phyloP scores from a whole-genome alignment of 2,113 vertebrate genomes.

The Casuarius casuarius region DNA sequence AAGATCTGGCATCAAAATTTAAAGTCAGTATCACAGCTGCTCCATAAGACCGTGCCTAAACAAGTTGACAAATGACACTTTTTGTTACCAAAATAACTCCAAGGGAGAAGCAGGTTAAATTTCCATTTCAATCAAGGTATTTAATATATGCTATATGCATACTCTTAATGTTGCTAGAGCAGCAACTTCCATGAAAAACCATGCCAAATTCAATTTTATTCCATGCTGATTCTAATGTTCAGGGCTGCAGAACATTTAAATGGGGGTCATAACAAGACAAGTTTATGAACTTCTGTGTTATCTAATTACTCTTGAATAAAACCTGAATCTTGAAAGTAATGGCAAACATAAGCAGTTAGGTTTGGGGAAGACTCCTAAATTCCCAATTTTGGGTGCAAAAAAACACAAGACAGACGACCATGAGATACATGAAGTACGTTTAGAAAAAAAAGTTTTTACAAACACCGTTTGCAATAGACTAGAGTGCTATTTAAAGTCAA shows the following conservation, averaged over 20 bases:
- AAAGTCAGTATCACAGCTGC: neutral
- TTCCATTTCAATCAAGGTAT: neutral
- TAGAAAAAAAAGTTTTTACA: neutral
- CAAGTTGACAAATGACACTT: neutral
- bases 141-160: neutral
- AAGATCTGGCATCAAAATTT: neutral
- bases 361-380: no score
- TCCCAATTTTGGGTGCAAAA: neutral
- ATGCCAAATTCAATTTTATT: neutral
- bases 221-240: neutral
- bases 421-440: fast-evolving
- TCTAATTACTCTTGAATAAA: neutral
- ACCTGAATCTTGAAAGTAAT: neutral
- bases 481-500: neutral
- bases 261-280: neutral
- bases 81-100: neutral
- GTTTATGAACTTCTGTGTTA: neutral
- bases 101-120: neutral
- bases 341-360: neutral
- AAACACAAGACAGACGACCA: neutral
- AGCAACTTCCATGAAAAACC: neutral
- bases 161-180: neutral
- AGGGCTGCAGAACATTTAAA: neutral
- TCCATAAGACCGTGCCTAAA: neutral
- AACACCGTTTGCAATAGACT: neutral